These are phyloP conservation scores for Acleris laterana DNA, from an alignment of 2,888 invertebrate genomes.

Conservation along the genomic window DNA sequence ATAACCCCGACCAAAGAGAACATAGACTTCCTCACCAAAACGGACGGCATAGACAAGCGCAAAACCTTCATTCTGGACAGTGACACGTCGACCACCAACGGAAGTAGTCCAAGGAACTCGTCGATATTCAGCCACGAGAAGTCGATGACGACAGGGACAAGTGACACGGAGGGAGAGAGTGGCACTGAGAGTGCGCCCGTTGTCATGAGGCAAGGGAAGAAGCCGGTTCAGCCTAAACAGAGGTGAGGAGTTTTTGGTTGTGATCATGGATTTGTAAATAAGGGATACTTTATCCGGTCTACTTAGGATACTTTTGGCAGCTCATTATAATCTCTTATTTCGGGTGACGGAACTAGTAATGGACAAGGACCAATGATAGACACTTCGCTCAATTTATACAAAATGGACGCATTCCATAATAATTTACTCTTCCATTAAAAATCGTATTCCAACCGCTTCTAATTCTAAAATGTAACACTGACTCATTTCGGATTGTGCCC, in stretches of 20 bases:
- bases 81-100: constrained; percentile 79
- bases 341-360: too few species aligned
- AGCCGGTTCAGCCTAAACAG: constrained; percentile 62
- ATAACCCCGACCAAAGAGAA: constrained; percentile 73
- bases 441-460: too few species aligned
- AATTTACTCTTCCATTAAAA: too few species aligned
- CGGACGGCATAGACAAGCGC: constrained; percentile 66
- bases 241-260: constrained; percentile 52
- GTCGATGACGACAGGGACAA: constrained; percentile 66
- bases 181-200: constrained; percentile 76
- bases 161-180: constrained; percentile 76
- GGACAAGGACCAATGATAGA: too few species aligned
- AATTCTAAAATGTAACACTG: too few species aligned
- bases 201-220: constrained; percentile 62
- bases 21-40: constrained; percentile 62
- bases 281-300: background rate
- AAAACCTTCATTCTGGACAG: constrained; percentile 78
- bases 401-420: too few species aligned
- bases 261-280: background rate
- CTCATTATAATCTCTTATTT: too few species aligned
- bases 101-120: constrained; percentile 76
- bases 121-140: constrained; percentile 77
- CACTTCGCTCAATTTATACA: too few species aligned
- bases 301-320: too few species aligned
- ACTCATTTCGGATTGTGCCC: too few species aligned